These are phyloP conservation scores for Acanthococcus lagerstroemiae DNA, from an alignment of 2,888 invertebrate species.

Conservation along the genomic window DNA sequence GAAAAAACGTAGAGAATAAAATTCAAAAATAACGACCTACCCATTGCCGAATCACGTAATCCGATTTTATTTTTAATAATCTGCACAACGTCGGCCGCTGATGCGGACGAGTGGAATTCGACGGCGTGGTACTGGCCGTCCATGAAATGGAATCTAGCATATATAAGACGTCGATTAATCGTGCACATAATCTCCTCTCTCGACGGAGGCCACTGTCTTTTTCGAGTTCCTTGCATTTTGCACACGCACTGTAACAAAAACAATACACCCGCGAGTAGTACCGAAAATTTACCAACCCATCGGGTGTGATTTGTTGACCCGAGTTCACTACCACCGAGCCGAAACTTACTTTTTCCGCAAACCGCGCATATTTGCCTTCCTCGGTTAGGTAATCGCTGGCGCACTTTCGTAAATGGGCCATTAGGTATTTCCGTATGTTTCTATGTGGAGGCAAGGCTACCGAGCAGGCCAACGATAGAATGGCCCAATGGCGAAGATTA, in stretches of 20 bases:
- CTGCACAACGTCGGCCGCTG: conserved; percentile 77
- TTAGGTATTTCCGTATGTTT: conserved; percentile 71
- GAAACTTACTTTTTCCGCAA: conserved; percentile 66
- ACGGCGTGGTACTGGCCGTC: conserved; percentile 91
- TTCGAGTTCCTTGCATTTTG: conserved; percentile 61
- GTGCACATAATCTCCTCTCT: conserved; percentile 87
- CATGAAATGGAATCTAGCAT: conserved; percentile 82
- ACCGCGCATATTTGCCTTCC: conserved; percentile 87
- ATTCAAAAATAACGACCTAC: conserved; percentile 41
- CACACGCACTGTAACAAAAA: conserved; percentile 52
- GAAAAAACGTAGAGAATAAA: background rate
- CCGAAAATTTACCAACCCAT: background rate
- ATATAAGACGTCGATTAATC: conserved; percentile 78
- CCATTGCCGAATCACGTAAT: conserved; percentile 62
- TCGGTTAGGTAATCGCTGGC: conserved; percentile 79
- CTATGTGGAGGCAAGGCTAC: conserved; percentile 79
- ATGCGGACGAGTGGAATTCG: conserved; percentile 89
- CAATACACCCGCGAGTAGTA: background rate
- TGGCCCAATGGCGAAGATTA: conserved; percentile 83
- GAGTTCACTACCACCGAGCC: no score
- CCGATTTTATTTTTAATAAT: conserved; percentile 84
- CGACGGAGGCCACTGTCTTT: conserved; percentile 82
- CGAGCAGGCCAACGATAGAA: conserved; percentile 68
- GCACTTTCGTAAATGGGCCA: conserved; percentile 80
- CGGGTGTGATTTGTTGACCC: no score